These are phyloP conservation scores for Dinocampus coccinellae DNA, from an alignment of 2,888 invertebrate species.

Conservation along the genomic window DNA sequence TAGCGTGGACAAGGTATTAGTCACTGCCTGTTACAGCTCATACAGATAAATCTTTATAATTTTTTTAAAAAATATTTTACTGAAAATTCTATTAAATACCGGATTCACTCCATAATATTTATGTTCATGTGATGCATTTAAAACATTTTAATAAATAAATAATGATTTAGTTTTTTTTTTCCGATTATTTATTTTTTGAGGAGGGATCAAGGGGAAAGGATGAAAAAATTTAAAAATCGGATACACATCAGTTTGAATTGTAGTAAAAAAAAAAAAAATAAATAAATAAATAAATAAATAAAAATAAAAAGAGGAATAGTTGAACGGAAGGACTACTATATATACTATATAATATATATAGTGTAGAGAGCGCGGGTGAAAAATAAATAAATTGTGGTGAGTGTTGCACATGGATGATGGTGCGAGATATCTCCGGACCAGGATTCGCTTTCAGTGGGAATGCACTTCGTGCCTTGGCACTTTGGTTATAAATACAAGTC, in stretches of 20 bases:
- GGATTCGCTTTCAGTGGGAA: conserved; percentile 47
- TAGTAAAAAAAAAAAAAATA: background rate
- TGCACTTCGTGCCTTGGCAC: conserved; percentile 33
- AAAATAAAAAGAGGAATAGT: conserved; percentile 5
- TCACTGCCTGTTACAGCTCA: conserved; percentile 15
- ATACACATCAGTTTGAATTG: background rate
- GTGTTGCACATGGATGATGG: conserved; percentile 42
- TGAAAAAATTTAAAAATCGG: background rate
- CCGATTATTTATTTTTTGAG: conserved; percentile 9
- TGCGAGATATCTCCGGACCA: conserved; percentile 45
- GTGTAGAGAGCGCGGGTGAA: background rate
- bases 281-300: background rate
- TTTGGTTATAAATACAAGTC: background rate
- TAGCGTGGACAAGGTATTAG: conserved; percentile 29
- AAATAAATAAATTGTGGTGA: conserved; percentile 47
- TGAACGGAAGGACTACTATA: too few species aligned
- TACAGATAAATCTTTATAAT: conserved; percentile 24
- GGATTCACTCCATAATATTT: too few species aligned
- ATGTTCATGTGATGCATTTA: too few species aligned
- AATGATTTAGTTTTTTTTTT: background rate
- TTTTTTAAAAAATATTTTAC: conserved; percentile 8
- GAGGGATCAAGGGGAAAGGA: conserved; percentile 25
- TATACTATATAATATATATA: background rate
- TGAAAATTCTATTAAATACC: background rate
- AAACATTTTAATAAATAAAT: background rate